phyloP scores from a whole-genome alignment of 2,888 invertebrate species.

The Linyphia triangularis region DNA sequence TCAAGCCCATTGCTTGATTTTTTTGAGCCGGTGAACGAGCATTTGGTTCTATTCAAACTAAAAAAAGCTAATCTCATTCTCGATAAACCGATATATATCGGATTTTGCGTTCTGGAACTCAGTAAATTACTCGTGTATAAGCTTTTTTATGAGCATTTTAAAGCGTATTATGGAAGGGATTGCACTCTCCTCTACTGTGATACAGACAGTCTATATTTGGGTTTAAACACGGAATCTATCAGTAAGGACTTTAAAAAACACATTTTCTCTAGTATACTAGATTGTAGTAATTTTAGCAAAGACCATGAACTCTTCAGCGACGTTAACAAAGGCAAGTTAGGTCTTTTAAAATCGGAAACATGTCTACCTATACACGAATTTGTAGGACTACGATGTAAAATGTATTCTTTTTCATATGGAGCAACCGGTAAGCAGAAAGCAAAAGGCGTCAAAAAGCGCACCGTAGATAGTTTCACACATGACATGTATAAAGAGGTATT shows the following conservation, averaged over 20 bases:
- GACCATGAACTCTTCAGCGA: neutral
- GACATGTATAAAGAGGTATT: neutral
- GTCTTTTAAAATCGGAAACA: neutral
- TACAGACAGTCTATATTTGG: too few species aligned
- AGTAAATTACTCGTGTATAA: neutral
- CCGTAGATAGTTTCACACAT: too few species aligned
- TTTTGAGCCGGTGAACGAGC: neutral
- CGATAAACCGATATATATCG: neutral
- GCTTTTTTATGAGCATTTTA: neutral
- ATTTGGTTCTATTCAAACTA: neutral
- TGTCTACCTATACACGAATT: too few species aligned
- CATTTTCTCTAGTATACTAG: neutral
- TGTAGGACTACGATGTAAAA: neutral
- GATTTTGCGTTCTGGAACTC: neutral
- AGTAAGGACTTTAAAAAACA: neutral
- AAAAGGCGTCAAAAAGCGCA: too few species aligned
- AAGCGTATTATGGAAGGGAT: neutral
- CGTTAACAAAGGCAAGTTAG: neutral
- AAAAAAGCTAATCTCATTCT: neutral
- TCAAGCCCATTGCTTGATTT: neutral
- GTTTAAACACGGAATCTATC: neutral
- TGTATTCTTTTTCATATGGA: neutral
- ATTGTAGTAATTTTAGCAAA: conserved; percentile 5
- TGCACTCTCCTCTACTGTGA: neutral
- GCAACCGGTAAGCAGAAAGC: too few species aligned